A percentile compares a stretch with the other conserved stretches of the same genome.
Evolutionary conservation across 1,140 invertebrate species (phyloP).

Genomic region (Eciton burchellii): DNA sequence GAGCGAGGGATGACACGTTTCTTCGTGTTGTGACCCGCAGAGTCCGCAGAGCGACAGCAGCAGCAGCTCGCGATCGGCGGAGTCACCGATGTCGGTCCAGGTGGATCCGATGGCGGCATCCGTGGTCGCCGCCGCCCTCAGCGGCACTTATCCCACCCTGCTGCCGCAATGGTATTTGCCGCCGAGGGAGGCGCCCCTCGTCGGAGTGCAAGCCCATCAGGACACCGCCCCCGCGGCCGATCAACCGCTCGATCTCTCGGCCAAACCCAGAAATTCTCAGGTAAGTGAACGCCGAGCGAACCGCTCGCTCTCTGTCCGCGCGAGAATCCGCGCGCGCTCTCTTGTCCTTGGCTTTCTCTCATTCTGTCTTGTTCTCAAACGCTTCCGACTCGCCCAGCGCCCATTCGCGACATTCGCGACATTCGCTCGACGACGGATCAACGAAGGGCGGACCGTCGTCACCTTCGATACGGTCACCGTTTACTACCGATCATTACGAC

Average conservation of each 20-base stretch:
- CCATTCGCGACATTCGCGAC: slow-evolving; percentile 1
- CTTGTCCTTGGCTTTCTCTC: background rate
- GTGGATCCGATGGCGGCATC: slow-evolving; percentile 87
- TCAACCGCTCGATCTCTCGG: slow-evolving; percentile 92
- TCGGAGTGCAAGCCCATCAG: slow-evolving; percentile 85
- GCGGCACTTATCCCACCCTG: slow-evolving; percentile 85
- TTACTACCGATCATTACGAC: background rate
- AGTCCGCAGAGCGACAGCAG: slow-evolving; percentile 85
- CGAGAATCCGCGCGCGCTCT: background rate
- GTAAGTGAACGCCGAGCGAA: slow-evolving; percentile 72
- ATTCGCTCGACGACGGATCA: too few relatives aligned
- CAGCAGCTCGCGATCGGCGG: slow-evolving; percentile 85
- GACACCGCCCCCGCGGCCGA: slow-evolving; percentile 86
- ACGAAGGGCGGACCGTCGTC: too few relatives aligned
- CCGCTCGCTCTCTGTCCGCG: background rate
- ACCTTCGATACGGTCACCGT: slow-evolving; percentile 5
- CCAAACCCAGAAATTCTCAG: slow-evolving; percentile 87
- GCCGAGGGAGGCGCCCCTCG: slow-evolving; percentile 83
- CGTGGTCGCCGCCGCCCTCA: slow-evolving; percentile 88
- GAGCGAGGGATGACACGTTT: slow-evolving; percentile 62
- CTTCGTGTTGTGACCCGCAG: slow-evolving; percentile 75
- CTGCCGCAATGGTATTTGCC: slow-evolving; percentile 87
- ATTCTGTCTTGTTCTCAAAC: slow-evolving; percentile 30
- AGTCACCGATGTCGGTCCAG: slow-evolving; percentile 85
- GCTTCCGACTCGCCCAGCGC: background rate